phyloP scores from a whole-genome alignment of 2,797 vertebrate genomes.

The Psittacula echo region DNA sequence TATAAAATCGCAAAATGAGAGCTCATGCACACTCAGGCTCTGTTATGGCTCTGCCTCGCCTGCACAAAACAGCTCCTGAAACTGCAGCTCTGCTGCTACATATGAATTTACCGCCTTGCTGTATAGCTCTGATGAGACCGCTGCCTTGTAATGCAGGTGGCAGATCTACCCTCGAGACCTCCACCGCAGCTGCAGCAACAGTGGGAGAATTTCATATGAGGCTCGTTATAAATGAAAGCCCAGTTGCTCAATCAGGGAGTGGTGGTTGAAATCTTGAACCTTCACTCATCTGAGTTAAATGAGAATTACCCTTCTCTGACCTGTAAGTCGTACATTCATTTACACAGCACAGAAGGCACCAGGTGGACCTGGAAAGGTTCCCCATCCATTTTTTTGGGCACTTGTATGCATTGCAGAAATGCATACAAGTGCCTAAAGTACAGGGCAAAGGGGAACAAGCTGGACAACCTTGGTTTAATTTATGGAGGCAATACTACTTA shows the following conservation, averaged over 20 bases:
- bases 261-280: background rate
- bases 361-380: background rate
- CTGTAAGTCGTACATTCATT: background rate
- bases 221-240: background rate
- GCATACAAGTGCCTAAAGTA: accelerated
- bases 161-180: background rate
- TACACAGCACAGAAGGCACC: background rate
- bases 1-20: background rate
- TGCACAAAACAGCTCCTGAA: background rate
- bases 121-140: background rate
- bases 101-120: background rate
- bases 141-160: too few relatives aligned
- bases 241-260: background rate
- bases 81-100: background rate
- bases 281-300: background rate
- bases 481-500: background rate
- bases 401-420: background rate
- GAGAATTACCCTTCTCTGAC: background rate
- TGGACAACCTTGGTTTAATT: background rate
- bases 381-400: background rate
- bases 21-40: background rate
- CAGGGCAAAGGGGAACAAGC: background rate
- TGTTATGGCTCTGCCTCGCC: background rate
- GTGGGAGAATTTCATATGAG: background rate
- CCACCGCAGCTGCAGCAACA: background rate